Evolutionary conservation across 1,140 invertebrate genomes (phyloP).

Genomic region (Drosophila nasuta): DNA sequence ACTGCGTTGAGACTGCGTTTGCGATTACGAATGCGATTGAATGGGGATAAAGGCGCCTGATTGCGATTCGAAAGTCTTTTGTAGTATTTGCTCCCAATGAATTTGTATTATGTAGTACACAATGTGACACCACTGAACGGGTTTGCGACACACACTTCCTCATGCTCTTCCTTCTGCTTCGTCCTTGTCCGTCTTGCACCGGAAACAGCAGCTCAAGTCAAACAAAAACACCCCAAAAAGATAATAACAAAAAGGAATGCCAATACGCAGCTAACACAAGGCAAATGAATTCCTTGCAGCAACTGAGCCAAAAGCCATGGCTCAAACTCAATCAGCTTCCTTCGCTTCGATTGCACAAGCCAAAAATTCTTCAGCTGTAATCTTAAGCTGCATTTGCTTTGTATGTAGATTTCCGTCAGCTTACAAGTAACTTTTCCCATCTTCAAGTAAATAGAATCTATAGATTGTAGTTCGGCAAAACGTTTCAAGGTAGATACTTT

Average conservation of each 20-base stretch:
- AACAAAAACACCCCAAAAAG: conserved; percentile 16
- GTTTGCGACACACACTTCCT: background rate
- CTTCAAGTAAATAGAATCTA: no score
- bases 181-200: conserved; percentile 11
- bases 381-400: conserved; percentile 12
- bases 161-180: background rate
- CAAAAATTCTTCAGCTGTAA: background rate
- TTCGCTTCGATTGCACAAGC: conserved; percentile 4
- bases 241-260: conserved; percentile 44
- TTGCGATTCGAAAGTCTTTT: conserved; percentile 62
- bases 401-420: background rate
- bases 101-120: conserved; percentile 53
- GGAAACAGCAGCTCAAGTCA: conserved; percentile 25
- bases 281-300: conserved; percentile 61
- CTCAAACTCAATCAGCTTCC: conserved; percentile 13
- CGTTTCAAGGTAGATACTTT: no score
- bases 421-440: background rate
- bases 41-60: conserved; percentile 57
- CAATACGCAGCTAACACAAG: background rate
- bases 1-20: conserved; percentile 2
- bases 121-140: conserved; percentile 2
- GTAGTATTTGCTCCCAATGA: conserved; percentile 55
- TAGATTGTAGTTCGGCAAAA: no score
- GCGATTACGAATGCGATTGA: conserved; percentile 1
- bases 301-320: conserved; percentile 23